These are phyloP conservation scores for Acrossocheilus wenchowensis DNA, from an alignment of 2,797 vertebrate species.

Conservation along the genomic window DNA sequence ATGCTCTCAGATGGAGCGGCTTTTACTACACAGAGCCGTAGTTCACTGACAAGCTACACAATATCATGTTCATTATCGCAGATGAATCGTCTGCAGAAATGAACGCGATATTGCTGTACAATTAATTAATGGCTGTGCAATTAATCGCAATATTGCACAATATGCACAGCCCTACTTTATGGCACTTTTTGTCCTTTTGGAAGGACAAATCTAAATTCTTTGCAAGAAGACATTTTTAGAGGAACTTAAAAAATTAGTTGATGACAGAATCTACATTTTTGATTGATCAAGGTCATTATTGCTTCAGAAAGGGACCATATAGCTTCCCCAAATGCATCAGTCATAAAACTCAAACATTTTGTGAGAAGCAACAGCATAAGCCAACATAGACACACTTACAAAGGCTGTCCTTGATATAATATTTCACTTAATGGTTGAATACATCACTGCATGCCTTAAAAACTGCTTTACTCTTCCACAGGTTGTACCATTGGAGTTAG, in stretches of 20 bases:
- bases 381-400: neutral
- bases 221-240: neutral
- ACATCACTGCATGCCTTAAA: neutral
- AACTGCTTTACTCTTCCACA: conserved; percentile 49
- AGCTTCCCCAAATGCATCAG: neutral
- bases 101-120: too few species aligned
- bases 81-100: too few species aligned
- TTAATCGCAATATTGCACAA: too few species aligned
- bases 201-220: neutral
- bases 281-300: neutral
- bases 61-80: too few species aligned
- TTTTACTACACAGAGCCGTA: too few species aligned
- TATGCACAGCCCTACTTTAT: neutral
- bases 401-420: neutral
- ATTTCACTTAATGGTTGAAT: neutral
- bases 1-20: too few species aligned
- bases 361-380: neutral
- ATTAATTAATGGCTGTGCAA: too few species aligned
- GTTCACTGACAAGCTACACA: too few species aligned
- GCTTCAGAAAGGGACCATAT: neutral
- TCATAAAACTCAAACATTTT: neutral
- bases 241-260: neutral
- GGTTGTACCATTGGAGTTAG: conserved; percentile 67
- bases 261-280: neutral
- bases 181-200: neutral